Evolutionary conservation across 2,113 vertebrate species (phyloP).

Genomic region (Cephalopterus ornatus): DNA sequence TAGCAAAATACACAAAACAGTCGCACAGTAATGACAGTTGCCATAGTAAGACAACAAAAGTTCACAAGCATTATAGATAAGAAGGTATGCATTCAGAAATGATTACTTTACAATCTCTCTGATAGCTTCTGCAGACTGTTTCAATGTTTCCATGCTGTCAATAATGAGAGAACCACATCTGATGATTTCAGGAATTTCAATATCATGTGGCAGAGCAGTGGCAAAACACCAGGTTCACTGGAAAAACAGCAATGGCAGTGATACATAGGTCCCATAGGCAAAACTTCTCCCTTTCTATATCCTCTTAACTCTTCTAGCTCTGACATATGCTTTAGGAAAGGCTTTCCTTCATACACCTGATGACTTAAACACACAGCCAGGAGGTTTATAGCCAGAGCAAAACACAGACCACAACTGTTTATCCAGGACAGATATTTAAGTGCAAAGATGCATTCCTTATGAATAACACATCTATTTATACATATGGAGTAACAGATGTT

Average conservation of each 20-base stretch:
- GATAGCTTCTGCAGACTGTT: not conserved
- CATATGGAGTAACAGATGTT: not conserved
- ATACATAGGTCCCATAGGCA: not conserved
- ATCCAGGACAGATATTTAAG: not conserved
- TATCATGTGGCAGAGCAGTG: not conserved
- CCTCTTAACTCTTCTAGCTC: not conserved
- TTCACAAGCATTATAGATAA: not conserved
- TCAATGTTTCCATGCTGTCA: not conserved
- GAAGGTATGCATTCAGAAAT: not conserved
- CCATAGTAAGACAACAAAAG: not conserved
- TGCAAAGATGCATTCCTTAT: not conserved
- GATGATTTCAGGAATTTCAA: not conserved
- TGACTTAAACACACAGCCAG: not conserved
- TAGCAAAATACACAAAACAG: not conserved
- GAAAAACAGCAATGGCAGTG: not conserved
- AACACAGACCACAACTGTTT: not conserved
- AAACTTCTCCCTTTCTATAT: not conserved
- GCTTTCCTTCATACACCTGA: not conserved
- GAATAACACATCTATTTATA: not conserved
- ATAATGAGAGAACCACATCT: not conserved
- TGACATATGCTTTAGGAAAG: not conserved
- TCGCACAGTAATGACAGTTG: not conserved
- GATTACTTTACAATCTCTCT: not conserved
- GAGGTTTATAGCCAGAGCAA: not conserved
- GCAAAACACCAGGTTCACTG: not conserved